Evolutionary conservation across 2,113 vertebrate species (phyloP).

Genomic region (Callithrix jacchus): DNA sequence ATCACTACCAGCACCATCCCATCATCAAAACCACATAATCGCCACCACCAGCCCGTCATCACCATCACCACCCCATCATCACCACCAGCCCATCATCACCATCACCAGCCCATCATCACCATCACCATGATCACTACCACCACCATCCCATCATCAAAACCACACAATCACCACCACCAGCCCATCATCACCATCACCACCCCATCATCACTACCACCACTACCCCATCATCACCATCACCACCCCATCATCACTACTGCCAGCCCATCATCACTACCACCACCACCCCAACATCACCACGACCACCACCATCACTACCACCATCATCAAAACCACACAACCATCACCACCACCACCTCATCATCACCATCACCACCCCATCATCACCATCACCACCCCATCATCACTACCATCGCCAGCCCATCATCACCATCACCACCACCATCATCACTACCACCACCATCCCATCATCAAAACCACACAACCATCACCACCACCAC

Average conservation of each 20-base stretch:
- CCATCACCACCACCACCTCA: accelerated
- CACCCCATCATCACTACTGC: neutral
- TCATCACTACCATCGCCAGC: accelerated
- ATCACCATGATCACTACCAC: accelerated
- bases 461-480: neutral
- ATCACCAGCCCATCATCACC: no score
- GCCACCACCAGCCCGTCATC: no score
- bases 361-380: accelerated
- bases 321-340: neutral
- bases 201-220: no score
- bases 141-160: no score
- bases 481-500: accelerated
- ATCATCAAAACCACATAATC: no score
- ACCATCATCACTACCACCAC: accelerated
- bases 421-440: no score
- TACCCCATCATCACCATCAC: no score
- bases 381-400: neutral
- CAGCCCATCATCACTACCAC: no score
- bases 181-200: neutral
- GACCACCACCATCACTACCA: no score
- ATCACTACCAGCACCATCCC: no score
- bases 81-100: no score
- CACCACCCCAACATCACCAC: no score
- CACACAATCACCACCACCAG: neutral
- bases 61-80: neutral